A percentile compares a stretch with the other conserved stretches of the same genome.
Evolutionary conservation across 2,113 vertebrate species (phyloP).

Genomic region (Rhodinocichla rosea): DNA sequence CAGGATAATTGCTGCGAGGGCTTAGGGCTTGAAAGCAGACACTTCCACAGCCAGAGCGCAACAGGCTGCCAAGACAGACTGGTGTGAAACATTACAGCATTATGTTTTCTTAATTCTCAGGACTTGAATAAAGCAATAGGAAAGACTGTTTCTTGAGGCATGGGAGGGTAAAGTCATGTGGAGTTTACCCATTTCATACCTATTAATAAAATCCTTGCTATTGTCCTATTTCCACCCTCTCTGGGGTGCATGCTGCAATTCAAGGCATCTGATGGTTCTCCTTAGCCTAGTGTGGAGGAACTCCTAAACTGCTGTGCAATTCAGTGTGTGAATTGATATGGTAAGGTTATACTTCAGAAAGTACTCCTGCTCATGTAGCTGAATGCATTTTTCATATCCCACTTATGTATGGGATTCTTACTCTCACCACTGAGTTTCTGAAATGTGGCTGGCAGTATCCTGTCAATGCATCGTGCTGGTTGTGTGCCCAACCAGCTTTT

Average conservation of each 20-base stretch:
- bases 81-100: neutral
- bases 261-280: neutral
- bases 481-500: constrained; percentile 47
- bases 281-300: neutral
- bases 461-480: constrained; percentile 62
- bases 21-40: constrained; percentile 29
- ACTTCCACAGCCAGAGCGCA: neutral
- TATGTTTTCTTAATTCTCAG: neutral
- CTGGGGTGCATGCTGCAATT: neutral
- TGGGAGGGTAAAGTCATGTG: neutral
- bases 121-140: neutral
- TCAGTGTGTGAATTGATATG: neutral
- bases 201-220: neutral
- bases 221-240: neutral
- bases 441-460: constrained; percentile 23
- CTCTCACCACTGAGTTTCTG: constrained; percentile 1
- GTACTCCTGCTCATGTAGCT: neutral
- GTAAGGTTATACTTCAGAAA: neutral
- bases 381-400: neutral
- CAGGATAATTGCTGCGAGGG: neutral
- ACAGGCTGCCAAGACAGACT: neutral
- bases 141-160: neutral
- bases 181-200: neutral
- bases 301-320: neutral
- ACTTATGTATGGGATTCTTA: neutral